Evolutionary conservation across 2,113 vertebrate species (phyloP).

Genomic region (Microtus ochrogaster): DNA sequence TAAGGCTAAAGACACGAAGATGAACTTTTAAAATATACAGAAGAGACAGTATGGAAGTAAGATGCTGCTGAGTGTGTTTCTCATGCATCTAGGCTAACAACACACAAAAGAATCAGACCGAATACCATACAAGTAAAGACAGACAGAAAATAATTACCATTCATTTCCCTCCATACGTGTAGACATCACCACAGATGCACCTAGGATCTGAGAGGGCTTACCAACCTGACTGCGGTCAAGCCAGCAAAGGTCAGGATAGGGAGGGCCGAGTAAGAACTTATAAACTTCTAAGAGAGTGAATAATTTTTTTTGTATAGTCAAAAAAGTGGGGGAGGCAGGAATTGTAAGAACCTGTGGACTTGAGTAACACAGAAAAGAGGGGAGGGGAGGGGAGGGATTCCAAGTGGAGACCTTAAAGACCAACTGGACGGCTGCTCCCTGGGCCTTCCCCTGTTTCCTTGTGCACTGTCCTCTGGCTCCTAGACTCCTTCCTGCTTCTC

Average conservation of each 20-base stretch:
- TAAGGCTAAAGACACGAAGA: not conserved
- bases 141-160: not conserved
- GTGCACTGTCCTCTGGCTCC: not conserved
- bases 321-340: not conserved
- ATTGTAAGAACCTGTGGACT: not conserved
- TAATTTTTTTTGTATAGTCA: not conserved
- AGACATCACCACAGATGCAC: not conserved
- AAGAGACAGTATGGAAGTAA: not conserved
- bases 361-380: not conserved
- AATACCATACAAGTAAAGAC: not conserved
- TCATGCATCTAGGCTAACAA: constrained; percentile 8
- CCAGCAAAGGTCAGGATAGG: not conserved
- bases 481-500: not conserved
- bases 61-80: constrained; percentile 6
- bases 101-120: not conserved
- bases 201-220: not conserved
- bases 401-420: not conserved
- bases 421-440: not conserved
- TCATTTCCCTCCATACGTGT: not conserved
- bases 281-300: not conserved
- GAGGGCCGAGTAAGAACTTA: no score
- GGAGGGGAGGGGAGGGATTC: not conserved
- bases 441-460: not conserved
- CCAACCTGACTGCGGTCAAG: not conserved
- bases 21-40: not conserved